Base-by-base conservation (phyloP, 2,113 vertebrate genomes). In the Eupsittula cactorum region DNA sequence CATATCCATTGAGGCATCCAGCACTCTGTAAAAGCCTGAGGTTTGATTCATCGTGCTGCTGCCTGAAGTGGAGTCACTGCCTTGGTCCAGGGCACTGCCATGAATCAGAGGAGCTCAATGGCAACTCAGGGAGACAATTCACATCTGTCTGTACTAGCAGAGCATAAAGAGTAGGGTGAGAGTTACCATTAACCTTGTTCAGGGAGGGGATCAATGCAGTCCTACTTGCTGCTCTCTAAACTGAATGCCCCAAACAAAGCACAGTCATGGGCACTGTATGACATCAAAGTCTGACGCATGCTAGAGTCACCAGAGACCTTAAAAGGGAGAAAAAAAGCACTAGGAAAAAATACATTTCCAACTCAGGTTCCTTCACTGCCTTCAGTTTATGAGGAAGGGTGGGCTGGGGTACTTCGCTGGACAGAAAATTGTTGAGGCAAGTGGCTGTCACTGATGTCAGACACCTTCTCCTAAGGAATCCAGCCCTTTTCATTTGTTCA, bases 101-200 rank as follows among this genome's bases (percentile, higher is more conserved):
- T 0, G 13, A 77, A 52, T 81, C 69, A 44, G 42, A 75, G 35
- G 47, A 90, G 29, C 46, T n/a, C 28, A 52, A 16, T 1, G 3
- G 33, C 46, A 81, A 3, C 71, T 31, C 29, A 8, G 19, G 33
- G 50, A 82, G 44, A 69, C 44, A 44, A 21, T 16, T 69, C 21
- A 20, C 4, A 0, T 18, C 24, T 79, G 62, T 10, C 67, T 60
- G n/a, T 33, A 9, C 57, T 16, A 50, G 12, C 16, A 17, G 28
- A 10, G 16, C 0, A 1, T 16, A 17, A 2, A 2, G 20, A 19
- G 10, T 0, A 33, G 42, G 35, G 14, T 2, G 5, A 37, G 16
- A 65, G 37, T 1, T n/a, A 69, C 16, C 27, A 17, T 20, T 52
- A 6, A 18, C 33, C 3, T n/a, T 19, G 6, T 28, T 9, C 52